Evolutionary conservation across 2,888 invertebrate species (phyloP).

Genomic region (Leucophenga montana): DNA sequence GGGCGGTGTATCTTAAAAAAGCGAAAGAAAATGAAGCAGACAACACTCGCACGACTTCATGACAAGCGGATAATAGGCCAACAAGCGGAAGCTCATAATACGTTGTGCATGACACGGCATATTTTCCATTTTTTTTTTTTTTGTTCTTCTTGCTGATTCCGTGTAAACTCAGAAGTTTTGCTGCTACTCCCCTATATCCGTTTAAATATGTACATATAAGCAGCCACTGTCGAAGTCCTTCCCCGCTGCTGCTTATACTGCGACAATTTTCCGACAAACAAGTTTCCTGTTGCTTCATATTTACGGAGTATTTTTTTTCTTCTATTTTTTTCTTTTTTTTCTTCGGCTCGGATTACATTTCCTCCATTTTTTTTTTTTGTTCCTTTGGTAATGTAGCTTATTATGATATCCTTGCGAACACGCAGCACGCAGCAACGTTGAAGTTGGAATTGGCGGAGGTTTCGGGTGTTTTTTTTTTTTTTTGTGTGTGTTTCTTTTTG

Average conservation of each 20-base stretch:
- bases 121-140: not conserved
- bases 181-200: not conserved
- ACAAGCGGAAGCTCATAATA: not conserved
- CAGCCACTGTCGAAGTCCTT: not conserved
- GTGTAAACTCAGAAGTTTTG: not conserved
- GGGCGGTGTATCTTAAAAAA: not conserved
- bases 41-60: not conserved
- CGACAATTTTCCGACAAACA: not conserved
- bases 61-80: constrained; percentile 8
- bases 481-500: not conserved
- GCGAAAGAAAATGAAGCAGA: not conserved
- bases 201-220: too few species aligned
- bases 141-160: not conserved
- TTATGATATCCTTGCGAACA: constrained; percentile 31
- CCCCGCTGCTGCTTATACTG: not conserved
- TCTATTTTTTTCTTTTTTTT: not conserved
- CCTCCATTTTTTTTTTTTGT: not conserved
- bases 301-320: not conserved
- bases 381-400: constrained; percentile 25
- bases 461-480: too few species aligned
- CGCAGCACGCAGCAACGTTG: not conserved
- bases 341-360: not conserved
- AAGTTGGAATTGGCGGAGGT: not conserved
- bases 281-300: constrained; percentile 8
- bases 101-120: not conserved